phyloP scores from a whole-genome alignment of 2,797 vertebrate genomes.

The Syngnathus rostellatus region DNA sequence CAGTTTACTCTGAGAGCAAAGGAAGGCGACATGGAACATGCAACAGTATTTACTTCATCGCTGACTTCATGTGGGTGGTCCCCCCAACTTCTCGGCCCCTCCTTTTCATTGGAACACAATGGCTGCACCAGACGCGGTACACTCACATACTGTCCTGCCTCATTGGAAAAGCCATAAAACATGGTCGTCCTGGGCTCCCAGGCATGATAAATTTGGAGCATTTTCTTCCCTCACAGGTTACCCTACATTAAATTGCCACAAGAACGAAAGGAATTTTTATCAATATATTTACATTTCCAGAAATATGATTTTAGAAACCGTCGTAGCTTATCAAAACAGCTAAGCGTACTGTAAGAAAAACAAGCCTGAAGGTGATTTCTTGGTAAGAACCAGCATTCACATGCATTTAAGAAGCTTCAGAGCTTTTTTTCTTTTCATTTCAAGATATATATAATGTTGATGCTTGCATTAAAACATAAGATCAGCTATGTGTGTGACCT shows the following conservation, averaged over 20 bases:
- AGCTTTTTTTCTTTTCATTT: slow-evolving; percentile 23
- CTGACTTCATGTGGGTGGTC: slow-evolving; percentile 70
- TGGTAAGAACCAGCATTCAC: slow-evolving; percentile 11
- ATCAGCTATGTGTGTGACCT: slow-evolving; percentile 32
- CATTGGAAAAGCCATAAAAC: slow-evolving; percentile 72
- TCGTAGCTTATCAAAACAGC: slow-evolving; percentile 14
- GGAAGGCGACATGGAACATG: slow-evolving; percentile 49
- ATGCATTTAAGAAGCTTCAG: slow-evolving; percentile 8
- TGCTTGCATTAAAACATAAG: slow-evolving; percentile 33
- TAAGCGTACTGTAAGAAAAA: neutral
- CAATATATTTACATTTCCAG: slow-evolving; percentile 12
- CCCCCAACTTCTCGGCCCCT: slow-evolving; percentile 7
- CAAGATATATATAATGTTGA: slow-evolving; percentile 43
- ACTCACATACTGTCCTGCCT: slow-evolving; percentile 65
- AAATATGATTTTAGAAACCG: slow-evolving; percentile 8
- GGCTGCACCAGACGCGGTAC: slow-evolving; percentile 65
- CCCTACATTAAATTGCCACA: slow-evolving; percentile 21
- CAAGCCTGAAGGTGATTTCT: neutral
- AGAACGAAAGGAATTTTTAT: slow-evolving; percentile 19
- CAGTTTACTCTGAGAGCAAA: slow-evolving; percentile 55
- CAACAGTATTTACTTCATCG: slow-evolving; percentile 66
- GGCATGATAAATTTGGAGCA: slow-evolving; percentile 52
- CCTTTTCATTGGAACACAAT: slow-evolving; percentile 59
- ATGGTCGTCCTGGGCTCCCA: slow-evolving; percentile 52
- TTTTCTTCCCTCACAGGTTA: slow-evolving; percentile 49